Percentiles rank a stretch among this genome's conserved stretches.
Conservation (phyloP, 2,797 vertebrate genomes). For the Xenopus petersii region DNA sequence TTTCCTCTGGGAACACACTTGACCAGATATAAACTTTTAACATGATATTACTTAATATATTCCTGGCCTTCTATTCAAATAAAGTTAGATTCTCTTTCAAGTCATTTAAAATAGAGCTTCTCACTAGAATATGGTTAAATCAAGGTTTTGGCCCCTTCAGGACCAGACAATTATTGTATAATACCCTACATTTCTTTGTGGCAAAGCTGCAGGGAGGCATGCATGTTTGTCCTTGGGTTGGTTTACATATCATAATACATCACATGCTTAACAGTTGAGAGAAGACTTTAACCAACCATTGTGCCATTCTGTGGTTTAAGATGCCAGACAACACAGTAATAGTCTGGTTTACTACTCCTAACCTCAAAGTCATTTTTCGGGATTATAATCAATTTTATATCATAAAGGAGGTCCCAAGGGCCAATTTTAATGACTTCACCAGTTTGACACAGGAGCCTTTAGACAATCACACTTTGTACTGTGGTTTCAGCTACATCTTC, state of each 20-base stretch:
- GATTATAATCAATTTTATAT: conserved; percentile 6
- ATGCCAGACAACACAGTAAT: neutral
- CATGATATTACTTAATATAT: too few relatives aligned
- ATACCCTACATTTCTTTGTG: neutral
- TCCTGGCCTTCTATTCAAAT: too few relatives aligned
- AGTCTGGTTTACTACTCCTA: conserved; percentile 7
- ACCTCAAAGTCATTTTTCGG: neutral
- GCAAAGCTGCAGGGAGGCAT: neutral
- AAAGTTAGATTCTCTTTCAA: too few relatives aligned
- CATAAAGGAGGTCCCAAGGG: conserved; percentile 19
- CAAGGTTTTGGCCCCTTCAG: too few relatives aligned
- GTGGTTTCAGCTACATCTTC: conserved; percentile 23
- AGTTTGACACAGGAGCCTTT: conserved; percentile 28
- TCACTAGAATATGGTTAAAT: too few relatives aligned
- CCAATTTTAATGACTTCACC: conserved; percentile 36
- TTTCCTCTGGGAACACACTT: too few relatives aligned
- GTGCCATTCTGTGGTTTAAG: conserved; percentile 12
- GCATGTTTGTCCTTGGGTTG: neutral
- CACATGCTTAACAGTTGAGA: neutral
- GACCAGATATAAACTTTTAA: too few relatives aligned
- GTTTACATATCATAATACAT: neutral
- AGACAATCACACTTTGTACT: conserved; percentile 38
- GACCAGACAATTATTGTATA: neutral
- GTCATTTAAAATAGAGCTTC: too few relatives aligned
- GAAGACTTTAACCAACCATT: neutral